These are phyloP conservation scores for Manis javanica DNA, from an alignment of 2,797 vertebrate species.

Conservation along the genomic window DNA sequence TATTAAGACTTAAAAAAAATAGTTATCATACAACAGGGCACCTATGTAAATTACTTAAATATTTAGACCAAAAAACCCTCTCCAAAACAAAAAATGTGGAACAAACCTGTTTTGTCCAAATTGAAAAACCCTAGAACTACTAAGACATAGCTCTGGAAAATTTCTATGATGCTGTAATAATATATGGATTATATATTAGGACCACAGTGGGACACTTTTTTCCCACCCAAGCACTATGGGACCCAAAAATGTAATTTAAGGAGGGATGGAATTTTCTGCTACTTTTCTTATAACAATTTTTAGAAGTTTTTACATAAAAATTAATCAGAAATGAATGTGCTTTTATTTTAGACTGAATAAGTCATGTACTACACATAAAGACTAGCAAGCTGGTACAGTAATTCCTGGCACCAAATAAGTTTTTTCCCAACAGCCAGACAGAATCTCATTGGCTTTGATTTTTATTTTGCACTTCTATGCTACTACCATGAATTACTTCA, in stretches of 20 bases:
- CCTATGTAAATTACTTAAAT: not conserved
- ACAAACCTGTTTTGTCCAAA: not conserved
- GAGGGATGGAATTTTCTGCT: slow-evolving; percentile 16
- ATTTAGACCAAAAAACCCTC: not conserved
- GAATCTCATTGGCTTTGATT: slow-evolving; percentile 66
- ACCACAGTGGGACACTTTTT: not conserved
- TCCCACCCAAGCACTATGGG: not conserved
- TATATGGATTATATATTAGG: not conserved
- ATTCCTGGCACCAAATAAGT: slow-evolving; percentile 64
- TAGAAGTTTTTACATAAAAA: slow-evolving; percentile 45
- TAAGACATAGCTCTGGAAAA: not conserved
- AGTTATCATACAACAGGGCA: not conserved
- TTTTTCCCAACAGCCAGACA: slow-evolving; percentile 24
- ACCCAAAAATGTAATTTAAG: not conserved
- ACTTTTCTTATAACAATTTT: slow-evolving; percentile 33
- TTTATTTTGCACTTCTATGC: slow-evolving; percentile 66
- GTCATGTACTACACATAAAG: not conserved
- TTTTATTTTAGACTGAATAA: not conserved
- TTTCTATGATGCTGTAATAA: not conserved
- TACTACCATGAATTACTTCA: slow-evolving; percentile 78
- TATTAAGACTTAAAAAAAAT: slow-evolving; percentile 36
- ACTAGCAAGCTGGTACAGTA: slow-evolving; percentile 31
- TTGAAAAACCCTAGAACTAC: not conserved
- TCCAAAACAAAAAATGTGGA: not conserved
- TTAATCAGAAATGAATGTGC: slow-evolving; percentile 5